phyloP scores from a whole-genome alignment of 2,113 vertebrate species.

The Pygoscelis adeliae region DNA sequence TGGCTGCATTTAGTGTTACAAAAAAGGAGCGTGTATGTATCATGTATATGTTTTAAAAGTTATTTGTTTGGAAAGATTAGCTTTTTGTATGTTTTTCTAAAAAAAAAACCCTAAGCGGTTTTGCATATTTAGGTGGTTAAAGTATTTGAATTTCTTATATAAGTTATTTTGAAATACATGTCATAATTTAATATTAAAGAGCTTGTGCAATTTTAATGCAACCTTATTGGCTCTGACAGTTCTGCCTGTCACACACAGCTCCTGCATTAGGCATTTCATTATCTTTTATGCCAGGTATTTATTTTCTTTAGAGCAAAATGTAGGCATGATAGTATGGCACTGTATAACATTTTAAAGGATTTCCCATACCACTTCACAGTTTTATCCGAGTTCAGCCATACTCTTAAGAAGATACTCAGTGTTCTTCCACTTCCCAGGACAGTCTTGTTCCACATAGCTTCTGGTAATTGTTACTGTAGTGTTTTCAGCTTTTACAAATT shows the following conservation, averaged over 20 bases:
- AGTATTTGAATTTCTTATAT: slow-evolving; percentile 47
- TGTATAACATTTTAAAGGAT: slow-evolving; percentile 30
- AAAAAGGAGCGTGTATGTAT: not conserved
- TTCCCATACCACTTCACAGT: not conserved
- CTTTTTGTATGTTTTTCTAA: not conserved
- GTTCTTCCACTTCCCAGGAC: not conserved
- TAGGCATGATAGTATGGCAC: not conserved
- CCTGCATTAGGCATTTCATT: slow-evolving; percentile 66
- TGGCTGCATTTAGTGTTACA: not conserved
- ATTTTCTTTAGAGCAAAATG: slow-evolving; percentile 21
- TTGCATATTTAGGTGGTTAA: slow-evolving; percentile 45
- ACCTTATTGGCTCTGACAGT: slow-evolving; percentile 65
- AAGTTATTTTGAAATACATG: slow-evolving; percentile 52
- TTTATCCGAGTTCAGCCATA: not conserved
- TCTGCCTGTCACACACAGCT: slow-evolving; percentile 55
- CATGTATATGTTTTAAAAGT: not conserved
- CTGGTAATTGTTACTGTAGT: not conserved
- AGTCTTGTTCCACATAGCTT: not conserved
- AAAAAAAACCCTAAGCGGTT: slow-evolving; percentile 54
- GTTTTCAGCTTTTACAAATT: not conserved
- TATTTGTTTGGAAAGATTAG: not conserved
- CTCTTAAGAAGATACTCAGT: not conserved
- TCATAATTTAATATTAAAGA: slow-evolving; percentile 63
- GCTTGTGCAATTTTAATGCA: slow-evolving; percentile 71
- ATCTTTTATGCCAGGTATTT: slow-evolving; percentile 57